Evolutionary conservation across 2,797 vertebrate species (phyloP).

Genomic region (Psittacula echo): DNA sequence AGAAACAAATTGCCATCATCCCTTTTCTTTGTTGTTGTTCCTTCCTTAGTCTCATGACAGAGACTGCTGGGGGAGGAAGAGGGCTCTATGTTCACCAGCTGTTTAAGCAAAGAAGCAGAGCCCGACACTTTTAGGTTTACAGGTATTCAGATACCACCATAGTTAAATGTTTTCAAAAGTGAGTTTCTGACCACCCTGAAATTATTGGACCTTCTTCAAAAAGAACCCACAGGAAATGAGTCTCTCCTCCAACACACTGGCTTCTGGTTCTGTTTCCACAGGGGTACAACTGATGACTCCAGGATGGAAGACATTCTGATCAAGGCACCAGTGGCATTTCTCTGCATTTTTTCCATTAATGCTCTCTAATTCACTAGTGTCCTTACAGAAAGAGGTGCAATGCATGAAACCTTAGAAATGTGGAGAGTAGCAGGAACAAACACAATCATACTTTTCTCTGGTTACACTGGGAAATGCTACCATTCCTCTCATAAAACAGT

Average conservation of each 20-base stretch:
- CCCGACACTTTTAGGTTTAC: not conserved
- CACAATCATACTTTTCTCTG: not conserved
- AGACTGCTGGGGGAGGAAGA: not conserved
- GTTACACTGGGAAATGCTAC: not conserved
- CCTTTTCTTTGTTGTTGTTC: not conserved
- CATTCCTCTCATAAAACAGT: not conserved
- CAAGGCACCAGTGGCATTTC: not conserved
- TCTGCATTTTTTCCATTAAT: not conserved
- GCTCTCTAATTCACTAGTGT: not conserved
- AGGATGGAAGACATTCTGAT: not conserved
- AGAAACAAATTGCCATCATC: constrained; percentile 12
- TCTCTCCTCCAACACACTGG: not conserved
- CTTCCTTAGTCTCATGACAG: not conserved
- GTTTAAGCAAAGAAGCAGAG: not conserved
- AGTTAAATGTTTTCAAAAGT: not conserved
- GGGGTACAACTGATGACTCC: not conserved
- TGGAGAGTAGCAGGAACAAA: not conserved
- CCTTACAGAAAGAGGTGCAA: not conserved
- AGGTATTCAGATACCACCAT: not conserved
- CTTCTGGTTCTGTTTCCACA: not conserved
- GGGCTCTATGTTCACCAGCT: not conserved
- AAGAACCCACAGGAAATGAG: not conserved
- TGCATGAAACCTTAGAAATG: not conserved
- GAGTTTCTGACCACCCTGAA: not conserved
- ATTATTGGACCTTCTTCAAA: not conserved